Conservation (phyloP, 2,888 invertebrate genomes). For the Sericinus montela region DNA sequence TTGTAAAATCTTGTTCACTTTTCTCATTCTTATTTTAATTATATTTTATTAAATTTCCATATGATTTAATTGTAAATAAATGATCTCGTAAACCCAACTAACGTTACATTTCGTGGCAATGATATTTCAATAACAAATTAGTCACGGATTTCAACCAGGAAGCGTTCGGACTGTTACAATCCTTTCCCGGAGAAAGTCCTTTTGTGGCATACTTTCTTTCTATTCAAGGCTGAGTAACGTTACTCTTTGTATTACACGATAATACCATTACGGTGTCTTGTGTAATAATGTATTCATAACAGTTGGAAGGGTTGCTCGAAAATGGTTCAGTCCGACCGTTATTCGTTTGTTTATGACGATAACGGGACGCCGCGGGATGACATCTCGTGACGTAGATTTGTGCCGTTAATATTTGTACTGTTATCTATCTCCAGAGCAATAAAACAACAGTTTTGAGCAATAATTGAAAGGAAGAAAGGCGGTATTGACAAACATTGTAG, state of each 20-base stretch:
- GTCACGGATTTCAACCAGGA: conserved; percentile 55
- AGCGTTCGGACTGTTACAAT: conserved; percentile 36
- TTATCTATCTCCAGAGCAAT: conserved; percentile 29
- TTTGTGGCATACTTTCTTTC: conserved; percentile 63
- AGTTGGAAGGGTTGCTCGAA: conserved; percentile 65
- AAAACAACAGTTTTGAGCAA: conserved; percentile 53
- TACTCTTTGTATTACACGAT: conserved; percentile 62
- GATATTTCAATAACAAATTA: conserved; percentile 33
- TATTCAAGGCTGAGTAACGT: conserved; percentile 51
- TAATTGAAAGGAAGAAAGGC: conserved; percentile 35
- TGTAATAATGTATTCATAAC: conserved; percentile 66
- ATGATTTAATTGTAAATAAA: too few relatives aligned
- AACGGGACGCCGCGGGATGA: conserved; percentile 49
- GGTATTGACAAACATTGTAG: conserved; percentile 27
- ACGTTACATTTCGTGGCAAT: background rate
- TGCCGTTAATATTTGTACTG: conserved; percentile 34
- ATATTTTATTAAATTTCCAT: too few relatives aligned
- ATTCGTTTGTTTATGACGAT: conserved; percentile 48
- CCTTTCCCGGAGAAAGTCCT: conserved; percentile 69
- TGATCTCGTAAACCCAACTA: background rate
- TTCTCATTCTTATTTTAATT: too few relatives aligned
- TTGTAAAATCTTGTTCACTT: too few relatives aligned
- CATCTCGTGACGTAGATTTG: conserved; percentile 37
- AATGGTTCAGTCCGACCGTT: conserved; percentile 64
- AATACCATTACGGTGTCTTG: conserved; percentile 65